Base-by-base conservation (phyloP, 1,140 invertebrate genomes). In the Drosophila sp. region DNA sequence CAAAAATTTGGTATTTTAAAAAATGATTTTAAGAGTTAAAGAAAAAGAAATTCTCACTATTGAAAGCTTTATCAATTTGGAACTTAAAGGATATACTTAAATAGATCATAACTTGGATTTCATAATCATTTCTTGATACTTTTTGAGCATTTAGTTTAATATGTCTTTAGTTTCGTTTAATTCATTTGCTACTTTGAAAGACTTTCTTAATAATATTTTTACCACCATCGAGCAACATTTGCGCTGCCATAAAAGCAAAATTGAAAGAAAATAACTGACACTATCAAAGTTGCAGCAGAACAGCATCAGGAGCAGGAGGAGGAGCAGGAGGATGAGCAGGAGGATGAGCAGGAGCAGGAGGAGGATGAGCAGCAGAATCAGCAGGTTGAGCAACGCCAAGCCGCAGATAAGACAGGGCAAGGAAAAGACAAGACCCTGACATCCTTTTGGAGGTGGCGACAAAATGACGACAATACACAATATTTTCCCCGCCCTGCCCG, bases 261-360 rank as follows among this genome's bases (percentile, higher is more conserved):
- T 85, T 86, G 81, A 86, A 85, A 78, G 81, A 85, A 85, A 86
- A 86, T 85, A 85, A 86, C 82, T 86, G 75, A 67, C 74, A 66
- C 60, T 81, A 79, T 83, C 68, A 60, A 40, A 50, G 62, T 61
- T 75, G 62, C 70, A 27, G 47, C 55, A 57, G 47, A 11, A 27
- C 10, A 63, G 58, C 71, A 60, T 38, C 54, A 38, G 2, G 11
- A 17, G 44, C 60, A 60, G 54, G 33, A 63, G 50, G 67, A 58
- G 44, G 32, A 32, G 4, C 29, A 11, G 35, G 50, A 54, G 54
- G 30, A 66, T 17, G 40, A 40, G 58, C 54, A 67, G 50, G 35
- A 33, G 32, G 32, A 38, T 17, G 17, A 17, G 17, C 17, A 63
- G 58, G 67, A 58, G 41, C 50, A 41, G 3, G 17, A 17, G 17